A percentile compares a stretch with the other conserved stretches of the same genome.
phyloP scores from a whole-genome alignment of 1,140 invertebrate genomes.

The Sipha flava region DNA sequence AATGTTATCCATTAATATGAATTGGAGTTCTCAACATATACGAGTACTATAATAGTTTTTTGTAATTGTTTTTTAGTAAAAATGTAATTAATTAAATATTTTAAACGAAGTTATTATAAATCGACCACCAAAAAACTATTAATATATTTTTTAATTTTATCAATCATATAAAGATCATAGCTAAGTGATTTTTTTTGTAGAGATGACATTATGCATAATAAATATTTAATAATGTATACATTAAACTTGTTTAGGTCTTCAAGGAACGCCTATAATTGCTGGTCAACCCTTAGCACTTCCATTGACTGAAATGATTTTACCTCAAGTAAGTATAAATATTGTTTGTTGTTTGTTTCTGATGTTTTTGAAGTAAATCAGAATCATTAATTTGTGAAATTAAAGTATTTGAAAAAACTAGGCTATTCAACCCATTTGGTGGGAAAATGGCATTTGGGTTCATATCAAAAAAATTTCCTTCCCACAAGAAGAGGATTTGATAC shows the following conservation, averaged over 20 bases:
- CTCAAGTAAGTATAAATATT: conserved; percentile 41
- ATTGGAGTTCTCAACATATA: too few relatives aligned
- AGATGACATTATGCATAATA: too few relatives aligned
- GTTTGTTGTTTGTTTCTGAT: neutral
- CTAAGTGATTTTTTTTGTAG: too few relatives aligned
- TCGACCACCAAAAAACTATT: too few relatives aligned
- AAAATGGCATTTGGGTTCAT: conserved; percentile 63
- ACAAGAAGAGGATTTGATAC: conserved; percentile 56
- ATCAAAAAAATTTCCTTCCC: conserved; percentile 53
- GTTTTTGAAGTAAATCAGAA: neutral
- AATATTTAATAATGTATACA: neutral
- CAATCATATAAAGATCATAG: too few relatives aligned
- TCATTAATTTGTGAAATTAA: neutral
- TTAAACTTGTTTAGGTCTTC: conserved; percentile 48
- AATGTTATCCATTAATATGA: too few relatives aligned
- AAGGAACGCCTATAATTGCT: conserved; percentile 51
- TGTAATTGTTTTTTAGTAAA: too few relatives aligned
- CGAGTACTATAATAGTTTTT: too few relatives aligned
- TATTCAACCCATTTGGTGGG: conserved; percentile 60
- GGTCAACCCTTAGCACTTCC: conserved; percentile 52
- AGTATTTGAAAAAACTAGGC: conserved; percentile 52
- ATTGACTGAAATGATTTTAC: conserved; percentile 49
- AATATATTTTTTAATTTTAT: too few relatives aligned
- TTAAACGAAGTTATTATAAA: too few relatives aligned
- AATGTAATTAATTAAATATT: too few relatives aligned